These are phyloP conservation scores for Nudaria mundana DNA, from an alignment of 2,888 invertebrate species.

Conservation along the genomic window DNA sequence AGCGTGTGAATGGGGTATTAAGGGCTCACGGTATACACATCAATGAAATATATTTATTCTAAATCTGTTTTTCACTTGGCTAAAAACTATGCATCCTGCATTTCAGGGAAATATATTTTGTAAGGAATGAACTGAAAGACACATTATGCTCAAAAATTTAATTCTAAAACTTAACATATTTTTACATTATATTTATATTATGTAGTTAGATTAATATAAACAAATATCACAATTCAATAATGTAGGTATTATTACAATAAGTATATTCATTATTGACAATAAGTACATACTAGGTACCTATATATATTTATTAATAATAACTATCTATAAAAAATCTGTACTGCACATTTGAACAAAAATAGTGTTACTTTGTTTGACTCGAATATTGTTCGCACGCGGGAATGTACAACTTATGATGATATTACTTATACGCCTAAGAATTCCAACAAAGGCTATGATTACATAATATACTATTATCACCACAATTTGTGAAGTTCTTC, in stretches of 20 bases:
- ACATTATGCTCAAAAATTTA: slow-evolving; percentile 37
- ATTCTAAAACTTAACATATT: slow-evolving; percentile 58
- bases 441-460: slow-evolving; percentile 3
- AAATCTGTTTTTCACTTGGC: too few relatives aligned
- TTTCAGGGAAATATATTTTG: too few relatives aligned
- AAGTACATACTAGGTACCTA: slow-evolving; percentile 5
- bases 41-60: too few relatives aligned
- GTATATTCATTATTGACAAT: slow-evolving; percentile 18
- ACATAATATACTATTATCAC: slow-evolving; percentile 13
- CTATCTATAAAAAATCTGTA: not conserved
- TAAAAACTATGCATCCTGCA: too few relatives aligned
- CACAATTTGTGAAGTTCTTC: slow-evolving; percentile 13
- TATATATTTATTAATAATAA: slow-evolving; percentile 3
- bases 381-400: slow-evolving; percentile 10
- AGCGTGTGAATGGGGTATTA: too few relatives aligned
- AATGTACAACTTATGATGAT: slow-evolving; percentile 25
- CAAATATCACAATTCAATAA: slow-evolving; percentile 35
- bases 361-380: slow-evolving; percentile 31
- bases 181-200: slow-evolving; percentile 34
- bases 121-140: not conserved
- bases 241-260: too few relatives aligned
- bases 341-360: slow-evolving; percentile 37
- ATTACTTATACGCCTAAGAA: slow-evolving; percentile 10
- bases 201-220: slow-evolving; percentile 33
- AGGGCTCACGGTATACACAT: too few relatives aligned